phyloP scores from a whole-genome alignment of 2,113 vertebrate species.

The rat (Rattus norvegicus) region DNA sequence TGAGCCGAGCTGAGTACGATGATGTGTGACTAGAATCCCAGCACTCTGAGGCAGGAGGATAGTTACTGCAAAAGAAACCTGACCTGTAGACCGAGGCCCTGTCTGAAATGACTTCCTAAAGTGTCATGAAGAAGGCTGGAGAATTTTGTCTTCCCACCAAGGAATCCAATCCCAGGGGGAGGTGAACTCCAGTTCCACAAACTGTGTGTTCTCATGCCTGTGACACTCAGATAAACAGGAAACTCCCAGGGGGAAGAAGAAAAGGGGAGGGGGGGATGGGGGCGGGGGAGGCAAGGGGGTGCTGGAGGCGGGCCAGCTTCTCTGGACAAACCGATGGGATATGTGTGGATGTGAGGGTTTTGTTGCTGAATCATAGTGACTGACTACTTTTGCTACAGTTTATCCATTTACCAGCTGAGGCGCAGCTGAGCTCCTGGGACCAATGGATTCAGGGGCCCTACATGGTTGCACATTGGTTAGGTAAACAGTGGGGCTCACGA shows the following conservation, averaged over 20 bases:
- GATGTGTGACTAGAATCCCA: not conserved
- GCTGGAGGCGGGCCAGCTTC: not conserved
- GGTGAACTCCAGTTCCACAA: not conserved
- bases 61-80: not conserved
- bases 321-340: not conserved
- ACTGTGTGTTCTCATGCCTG: not conserved
- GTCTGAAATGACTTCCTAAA: not conserved
- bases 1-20: not conserved
- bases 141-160: not conserved
- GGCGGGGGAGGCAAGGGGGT: not conserved
- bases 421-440: not conserved
- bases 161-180: not conserved
- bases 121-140: too few species aligned
- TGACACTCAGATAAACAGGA: too few species aligned
- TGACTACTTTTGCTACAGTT: not conserved
- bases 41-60: not conserved
- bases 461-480: fast-evolving
- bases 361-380: not conserved
- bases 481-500: not conserved
- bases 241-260: not conserved
- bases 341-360: not conserved
- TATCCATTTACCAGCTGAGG: not conserved
- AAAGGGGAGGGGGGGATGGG: not conserved
- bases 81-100: not conserved
- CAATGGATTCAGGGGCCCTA: not conserved